A percentile compares a stretch with the other conserved stretches of the same genome.
These are phyloP conservation scores for Marasmarcha lunaedactyla DNA, from an alignment of 2,888 invertebrate genomes.

Conservation along the genomic window DNA sequence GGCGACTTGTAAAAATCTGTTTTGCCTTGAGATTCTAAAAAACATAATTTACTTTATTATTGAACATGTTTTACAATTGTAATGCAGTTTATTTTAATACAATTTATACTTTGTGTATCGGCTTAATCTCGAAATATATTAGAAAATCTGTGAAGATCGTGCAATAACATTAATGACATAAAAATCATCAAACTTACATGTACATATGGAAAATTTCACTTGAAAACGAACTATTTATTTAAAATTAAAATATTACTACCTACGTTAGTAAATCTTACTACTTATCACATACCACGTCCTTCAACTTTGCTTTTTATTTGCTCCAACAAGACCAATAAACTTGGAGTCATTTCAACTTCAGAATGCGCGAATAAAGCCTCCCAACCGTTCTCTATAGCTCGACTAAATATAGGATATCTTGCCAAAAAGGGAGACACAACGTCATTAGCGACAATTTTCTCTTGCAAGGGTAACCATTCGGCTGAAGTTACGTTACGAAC, in stretches of 20 bases:
- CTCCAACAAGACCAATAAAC: slow-evolving; percentile 69
- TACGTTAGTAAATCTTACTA: too few species aligned
- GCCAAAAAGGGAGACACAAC: slow-evolving; percentile 61
- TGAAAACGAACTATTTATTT: too few species aligned
- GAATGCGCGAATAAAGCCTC: slow-evolving; percentile 63
- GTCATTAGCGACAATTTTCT: slow-evolving; percentile 48
- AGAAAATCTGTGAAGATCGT: too few species aligned
- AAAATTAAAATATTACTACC: too few species aligned
- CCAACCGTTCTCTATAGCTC: slow-evolving; percentile 61
- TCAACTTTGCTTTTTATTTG: slow-evolving; percentile 61
- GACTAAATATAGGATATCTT: slow-evolving; percentile 71
- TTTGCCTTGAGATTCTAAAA: slow-evolving; percentile 35
- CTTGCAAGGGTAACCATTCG: slow-evolving; percentile 70
- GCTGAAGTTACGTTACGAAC: slow-evolving; percentile 68
- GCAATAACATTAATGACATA: too few species aligned
- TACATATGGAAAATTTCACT: too few species aligned
- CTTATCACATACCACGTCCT: slow-evolving; percentile 46
- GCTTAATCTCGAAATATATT: too few species aligned
- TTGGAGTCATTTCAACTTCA: slow-evolving; percentile 65
- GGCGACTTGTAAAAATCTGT: slow-evolving; percentile 86
- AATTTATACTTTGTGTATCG: neutral
- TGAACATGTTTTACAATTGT: too few species aligned
- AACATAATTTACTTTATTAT: too few species aligned
- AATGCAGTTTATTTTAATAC: too few species aligned
- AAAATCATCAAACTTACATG: too few species aligned